Evolutionary conservation across 2,888 invertebrate species (phyloP).

Genomic region (Diploptera punctata): DNA sequence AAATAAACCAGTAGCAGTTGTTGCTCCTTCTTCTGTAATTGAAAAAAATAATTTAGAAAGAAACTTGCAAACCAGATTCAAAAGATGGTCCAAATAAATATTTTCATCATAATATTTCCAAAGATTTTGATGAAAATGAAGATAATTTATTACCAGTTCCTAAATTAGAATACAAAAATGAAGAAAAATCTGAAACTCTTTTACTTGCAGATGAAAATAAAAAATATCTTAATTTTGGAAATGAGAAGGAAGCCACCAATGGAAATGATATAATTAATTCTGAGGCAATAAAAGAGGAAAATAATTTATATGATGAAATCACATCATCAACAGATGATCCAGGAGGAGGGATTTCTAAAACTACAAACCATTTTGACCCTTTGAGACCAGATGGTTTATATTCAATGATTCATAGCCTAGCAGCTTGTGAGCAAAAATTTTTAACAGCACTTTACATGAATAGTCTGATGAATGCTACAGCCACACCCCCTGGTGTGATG

Average conservation of each 20-base stretch:
- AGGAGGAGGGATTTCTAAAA: not conserved
- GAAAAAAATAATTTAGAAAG: slow-evolving; percentile 23
- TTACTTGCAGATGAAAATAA: not conserved
- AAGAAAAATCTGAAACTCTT: not conserved
- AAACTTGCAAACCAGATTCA: not conserved
- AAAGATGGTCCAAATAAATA: not conserved
- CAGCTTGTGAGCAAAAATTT: slow-evolving; percentile 56
- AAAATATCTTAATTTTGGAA: no score
- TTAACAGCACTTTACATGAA: slow-evolving; percentile 58
- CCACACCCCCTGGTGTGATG: slow-evolving; percentile 38
- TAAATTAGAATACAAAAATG: not conserved
- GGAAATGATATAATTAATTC: no score
- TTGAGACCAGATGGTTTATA: slow-evolving; percentile 51
- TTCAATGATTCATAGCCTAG: slow-evolving; percentile 55
- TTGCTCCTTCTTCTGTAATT: slow-evolving; percentile 57
- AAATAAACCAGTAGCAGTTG: slow-evolving; percentile 61
- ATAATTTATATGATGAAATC: no score
- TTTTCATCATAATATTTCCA: not conserved
- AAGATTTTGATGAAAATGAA: slow-evolving; percentile 2
- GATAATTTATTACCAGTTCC: not conserved
- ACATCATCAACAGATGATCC: not conserved
- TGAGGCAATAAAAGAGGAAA: no score
- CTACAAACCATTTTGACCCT: not conserved
- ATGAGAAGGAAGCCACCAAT: no score
- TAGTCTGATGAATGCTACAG: slow-evolving; percentile 50